Evolutionary conservation across 2,888 invertebrate species (phyloP).

Genomic region (Branchipolynoe longqiensis): DNA sequence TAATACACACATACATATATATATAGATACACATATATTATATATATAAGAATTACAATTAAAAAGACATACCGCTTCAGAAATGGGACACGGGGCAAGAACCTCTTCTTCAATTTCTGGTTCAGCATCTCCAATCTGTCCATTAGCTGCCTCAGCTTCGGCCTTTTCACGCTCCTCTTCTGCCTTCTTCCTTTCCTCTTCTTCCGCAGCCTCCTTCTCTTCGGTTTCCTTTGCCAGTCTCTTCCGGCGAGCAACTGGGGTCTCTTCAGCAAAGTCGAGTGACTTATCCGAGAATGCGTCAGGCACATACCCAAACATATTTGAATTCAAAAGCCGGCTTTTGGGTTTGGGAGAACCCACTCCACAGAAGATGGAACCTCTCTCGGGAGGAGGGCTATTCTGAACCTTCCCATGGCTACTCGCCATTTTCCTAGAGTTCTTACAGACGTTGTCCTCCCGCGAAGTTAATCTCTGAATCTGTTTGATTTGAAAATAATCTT

Average conservation of each 20-base stretch:
- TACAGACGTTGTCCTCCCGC: too few species aligned
- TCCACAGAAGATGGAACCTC: constrained; percentile 47
- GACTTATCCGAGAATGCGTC: constrained; percentile 49
- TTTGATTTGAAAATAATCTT: too few species aligned
- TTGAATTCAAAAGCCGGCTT: not conserved
- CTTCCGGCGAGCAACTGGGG: constrained; percentile 13
- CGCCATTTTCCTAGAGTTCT: too few species aligned
- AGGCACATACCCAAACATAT: constrained; percentile 41
- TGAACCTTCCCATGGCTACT: constrained; percentile 2
- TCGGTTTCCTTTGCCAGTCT: constrained; percentile 22
- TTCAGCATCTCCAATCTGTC: constrained; percentile 10
- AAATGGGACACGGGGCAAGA: not conserved
- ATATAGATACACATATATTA: too few species aligned
- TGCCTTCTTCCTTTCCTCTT: constrained; percentile 1
- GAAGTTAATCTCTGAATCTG: too few species aligned
- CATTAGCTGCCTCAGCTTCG: constrained; percentile 2
- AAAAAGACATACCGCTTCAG: constrained; percentile 52
- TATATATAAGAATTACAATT: too few species aligned
- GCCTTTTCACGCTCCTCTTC: constrained; percentile 31
- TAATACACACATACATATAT: too few species aligned
- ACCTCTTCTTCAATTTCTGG: constrained; percentile 24
- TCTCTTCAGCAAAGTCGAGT: constrained; percentile 25
- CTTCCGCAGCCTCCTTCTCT: constrained; percentile 30
- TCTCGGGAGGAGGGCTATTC: constrained; percentile 44
- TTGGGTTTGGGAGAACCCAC: constrained; percentile 54